Percentiles rank a stretch among this genome's conserved stretches.
These are phyloP conservation scores for Typhlichthys subterraneus DNA, from an alignment of 2,797 vertebrate species.

Conservation along the genomic window DNA sequence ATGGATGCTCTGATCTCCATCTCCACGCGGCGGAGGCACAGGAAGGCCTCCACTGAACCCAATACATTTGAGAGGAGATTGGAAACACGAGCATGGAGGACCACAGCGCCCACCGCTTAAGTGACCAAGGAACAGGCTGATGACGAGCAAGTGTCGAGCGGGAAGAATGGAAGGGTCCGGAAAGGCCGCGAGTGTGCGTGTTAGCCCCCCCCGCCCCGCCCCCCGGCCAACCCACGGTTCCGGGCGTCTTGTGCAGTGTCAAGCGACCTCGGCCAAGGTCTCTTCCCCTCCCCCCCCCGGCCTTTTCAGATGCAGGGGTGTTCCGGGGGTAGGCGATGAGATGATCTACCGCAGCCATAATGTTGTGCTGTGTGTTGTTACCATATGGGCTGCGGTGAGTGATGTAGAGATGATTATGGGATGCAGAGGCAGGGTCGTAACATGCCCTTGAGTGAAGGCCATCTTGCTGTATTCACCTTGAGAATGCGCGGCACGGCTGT, in stretches of 20 bases:
- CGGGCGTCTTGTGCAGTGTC: conserved; percentile 69
- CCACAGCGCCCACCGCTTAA: conserved; percentile 76
- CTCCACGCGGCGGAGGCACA: conserved; percentile 84
- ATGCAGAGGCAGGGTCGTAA: conserved; percentile 48
- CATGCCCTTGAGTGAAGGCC: conserved; percentile 56
- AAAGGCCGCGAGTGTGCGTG: conserved; percentile 17
- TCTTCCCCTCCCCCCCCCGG: conserved; percentile 48
- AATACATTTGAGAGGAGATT: conserved; percentile 88
- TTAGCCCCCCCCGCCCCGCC: conserved; percentile 23
- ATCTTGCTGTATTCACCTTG: conserved; percentile 64
- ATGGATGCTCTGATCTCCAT: conserved; percentile 88
- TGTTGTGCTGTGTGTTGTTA: conserved; percentile 79
- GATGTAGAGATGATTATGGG: conserved; percentile 62
- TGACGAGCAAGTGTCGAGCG: conserved; percentile 58
- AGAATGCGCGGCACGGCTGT: conserved; percentile 48
- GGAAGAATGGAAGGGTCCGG: conserved; percentile 66
- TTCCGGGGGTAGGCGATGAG: conserved; percentile 67
- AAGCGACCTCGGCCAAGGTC: conserved; percentile 71
- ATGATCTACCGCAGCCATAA: conserved; percentile 68
- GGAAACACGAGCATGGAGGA: conserved; percentile 83
- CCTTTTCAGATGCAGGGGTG: conserved; percentile 61
- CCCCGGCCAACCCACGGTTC: conserved; percentile 48
- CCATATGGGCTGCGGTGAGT: conserved; percentile 67
- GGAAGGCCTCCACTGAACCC: conserved; percentile 86
- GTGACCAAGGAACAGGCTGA: conserved; percentile 69